Percentiles rank a stretch among this genome's conserved stretches.
Conservation (phyloP, 2,113 vertebrate genomes). For the Chaetorhynchus papuensis region DNA sequence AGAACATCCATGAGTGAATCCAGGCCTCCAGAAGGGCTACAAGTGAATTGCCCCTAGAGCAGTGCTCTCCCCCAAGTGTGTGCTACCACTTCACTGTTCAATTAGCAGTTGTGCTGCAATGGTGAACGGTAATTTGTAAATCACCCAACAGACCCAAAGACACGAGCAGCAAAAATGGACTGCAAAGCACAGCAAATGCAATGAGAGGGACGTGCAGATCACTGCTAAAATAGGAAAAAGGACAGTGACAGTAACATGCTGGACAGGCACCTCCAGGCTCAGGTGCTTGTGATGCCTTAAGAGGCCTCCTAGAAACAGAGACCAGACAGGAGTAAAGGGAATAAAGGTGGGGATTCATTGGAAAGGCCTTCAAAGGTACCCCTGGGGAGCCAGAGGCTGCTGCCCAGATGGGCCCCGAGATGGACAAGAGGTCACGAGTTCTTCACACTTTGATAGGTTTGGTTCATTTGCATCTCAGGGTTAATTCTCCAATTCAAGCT, state of each 20-base stretch:
- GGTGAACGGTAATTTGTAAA: neutral
- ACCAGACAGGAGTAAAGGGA: too few species aligned
- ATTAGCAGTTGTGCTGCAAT: neutral
- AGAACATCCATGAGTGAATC: neutral
- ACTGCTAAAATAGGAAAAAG: neutral
- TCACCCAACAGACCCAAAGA: neutral
- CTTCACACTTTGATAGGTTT: too few species aligned
- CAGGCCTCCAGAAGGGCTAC: neutral
- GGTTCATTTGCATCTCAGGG: too few species aligned
- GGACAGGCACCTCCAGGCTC: neutral
- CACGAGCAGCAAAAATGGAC: fast-evolving
- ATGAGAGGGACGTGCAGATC: neutral
- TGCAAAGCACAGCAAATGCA: neutral
- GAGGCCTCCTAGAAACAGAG: too few species aligned
- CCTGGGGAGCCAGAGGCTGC: too few species aligned
- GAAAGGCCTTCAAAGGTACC: too few species aligned
- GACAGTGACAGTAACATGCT: neutral
- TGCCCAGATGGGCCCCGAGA: too few species aligned
- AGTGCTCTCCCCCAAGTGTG: neutral
- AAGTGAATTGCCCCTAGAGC: neutral
- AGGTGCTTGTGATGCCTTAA: neutral
- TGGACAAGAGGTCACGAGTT: too few species aligned
- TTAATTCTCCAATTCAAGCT: too few species aligned
- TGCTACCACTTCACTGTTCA: neutral
- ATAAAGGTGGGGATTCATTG: too few species aligned